Percentiles rank a stretch among this genome's conserved stretches.
phyloP scores from a whole-genome alignment of 2,888 invertebrate species.

The Crocallis elinguaria region DNA sequence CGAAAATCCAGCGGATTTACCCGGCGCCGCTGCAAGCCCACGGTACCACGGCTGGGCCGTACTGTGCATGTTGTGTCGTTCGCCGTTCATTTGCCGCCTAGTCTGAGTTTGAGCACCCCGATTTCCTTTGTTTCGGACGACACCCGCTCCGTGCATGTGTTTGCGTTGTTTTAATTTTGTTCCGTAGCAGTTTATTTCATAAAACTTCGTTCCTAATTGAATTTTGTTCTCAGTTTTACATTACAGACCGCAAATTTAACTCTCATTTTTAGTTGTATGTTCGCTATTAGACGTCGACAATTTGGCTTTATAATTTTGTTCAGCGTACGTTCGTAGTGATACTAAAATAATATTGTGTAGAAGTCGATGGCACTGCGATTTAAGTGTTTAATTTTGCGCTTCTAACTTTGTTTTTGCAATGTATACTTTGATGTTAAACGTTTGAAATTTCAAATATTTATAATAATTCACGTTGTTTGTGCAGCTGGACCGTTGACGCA shows the following conservation, averaged over 20 bases:
- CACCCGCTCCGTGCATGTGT: constrained; percentile 73
- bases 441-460: not conserved
- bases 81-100: constrained; percentile 64
- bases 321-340: constrained; percentile 29
- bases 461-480: constrained; percentile 12
- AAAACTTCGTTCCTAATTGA: constrained; percentile 47
- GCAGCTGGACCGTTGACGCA: constrained; percentile 87
- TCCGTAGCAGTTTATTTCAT: constrained; percentile 55
- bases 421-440: not conserved
- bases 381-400: constrained; percentile 24
- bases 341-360: constrained; percentile 22
- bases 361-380: constrained; percentile 21
- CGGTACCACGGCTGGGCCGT: constrained; percentile 74
- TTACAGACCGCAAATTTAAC: constrained; percentile 35
- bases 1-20: constrained; percentile 91
- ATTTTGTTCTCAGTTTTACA: constrained; percentile 51
- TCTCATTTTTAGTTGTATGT: constrained; percentile 21
- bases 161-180: constrained; percentile 64
- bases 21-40: constrained; percentile 86
- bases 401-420: constrained; percentile 27
- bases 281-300: constrained; percentile 34
- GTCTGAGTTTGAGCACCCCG: constrained; percentile 68
- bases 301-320: constrained; percentile 48
- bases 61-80: constrained; percentile 69
- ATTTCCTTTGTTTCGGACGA: constrained; percentile 65